A percentile compares a stretch with the other conserved stretches of the same genome.
These are phyloP conservation scores for Drosophila saltans DNA, from an alignment of 1,140 invertebrate species.

Conservation along the genomic window DNA sequence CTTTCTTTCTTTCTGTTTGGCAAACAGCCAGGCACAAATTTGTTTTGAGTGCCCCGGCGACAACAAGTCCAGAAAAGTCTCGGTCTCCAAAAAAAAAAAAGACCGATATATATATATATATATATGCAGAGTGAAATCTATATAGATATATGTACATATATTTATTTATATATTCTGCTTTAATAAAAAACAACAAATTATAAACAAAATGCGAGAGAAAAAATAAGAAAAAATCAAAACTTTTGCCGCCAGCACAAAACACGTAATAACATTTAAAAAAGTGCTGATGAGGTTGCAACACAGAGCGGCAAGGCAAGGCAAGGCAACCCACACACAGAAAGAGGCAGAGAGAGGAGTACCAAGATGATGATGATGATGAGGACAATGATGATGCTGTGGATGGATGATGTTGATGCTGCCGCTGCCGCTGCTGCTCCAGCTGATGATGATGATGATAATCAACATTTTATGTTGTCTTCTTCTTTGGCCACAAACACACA, in stretches of 20 bases:
- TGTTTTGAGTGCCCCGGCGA: slow-evolving; percentile 72
- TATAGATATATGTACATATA: slow-evolving; percentile 42
- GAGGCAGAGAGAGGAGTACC: neutral
- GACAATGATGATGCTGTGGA: too few relatives aligned
- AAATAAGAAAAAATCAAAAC: slow-evolving; percentile 28
- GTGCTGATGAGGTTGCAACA: slow-evolving; percentile 39
- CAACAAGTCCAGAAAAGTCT: slow-evolving; percentile 62
- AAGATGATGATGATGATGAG: slow-evolving; percentile 13
- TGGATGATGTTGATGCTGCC: too few relatives aligned
- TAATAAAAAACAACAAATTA: slow-evolving; percentile 42
- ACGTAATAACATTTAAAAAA: slow-evolving; percentile 61
- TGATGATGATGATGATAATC: slow-evolving; percentile 36
- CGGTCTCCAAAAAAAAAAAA: slow-evolving; percentile 41
- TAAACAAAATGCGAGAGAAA: slow-evolving; percentile 25
- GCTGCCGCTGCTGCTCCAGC: too few relatives aligned
- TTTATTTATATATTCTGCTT: slow-evolving; percentile 26
- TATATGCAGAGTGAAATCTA: neutral
- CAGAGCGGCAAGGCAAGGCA: slow-evolving; percentile 1
- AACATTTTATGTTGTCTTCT: slow-evolving; percentile 46
- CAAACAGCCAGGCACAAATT: slow-evolving; percentile 67
- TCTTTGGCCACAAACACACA: slow-evolving; percentile 21
- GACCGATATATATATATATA: slow-evolving; percentile 39
- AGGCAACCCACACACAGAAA: too few relatives aligned
- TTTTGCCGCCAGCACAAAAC: slow-evolving; percentile 46
- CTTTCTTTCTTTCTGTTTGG: slow-evolving; percentile 48